These are phyloP conservation scores for Tolypeutes matacus DNA, from an alignment of 2,797 vertebrate species.

Conservation along the genomic window DNA sequence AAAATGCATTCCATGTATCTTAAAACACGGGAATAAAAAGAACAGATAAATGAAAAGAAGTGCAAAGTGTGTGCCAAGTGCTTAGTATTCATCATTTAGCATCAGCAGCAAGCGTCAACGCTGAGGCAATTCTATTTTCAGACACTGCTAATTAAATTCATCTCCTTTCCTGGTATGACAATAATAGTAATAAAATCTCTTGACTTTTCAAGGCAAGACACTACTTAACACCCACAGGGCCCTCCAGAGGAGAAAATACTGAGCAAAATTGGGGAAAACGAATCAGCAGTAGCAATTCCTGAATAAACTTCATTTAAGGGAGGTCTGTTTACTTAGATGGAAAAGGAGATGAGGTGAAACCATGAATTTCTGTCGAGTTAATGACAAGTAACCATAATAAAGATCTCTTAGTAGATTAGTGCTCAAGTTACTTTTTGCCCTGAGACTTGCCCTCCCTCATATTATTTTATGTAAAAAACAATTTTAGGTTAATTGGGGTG, in stretches of 20 bases:
- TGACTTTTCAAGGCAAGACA: conserved; percentile 83
- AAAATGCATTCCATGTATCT: conserved; percentile 55
- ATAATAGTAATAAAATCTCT: conserved; percentile 83
- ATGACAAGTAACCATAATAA: conserved; percentile 51
- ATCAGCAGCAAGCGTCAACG: conserved; percentile 64
- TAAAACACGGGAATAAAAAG: conserved; percentile 46
- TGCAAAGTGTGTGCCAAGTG: conserved; percentile 68
- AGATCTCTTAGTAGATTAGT: neutral
- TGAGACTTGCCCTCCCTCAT: neutral
- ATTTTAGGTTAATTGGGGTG: conserved; percentile 36
- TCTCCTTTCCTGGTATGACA: conserved; percentile 82
- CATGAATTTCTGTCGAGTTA: neutral
- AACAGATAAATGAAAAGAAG: conserved; percentile 69
- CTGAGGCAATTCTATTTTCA: conserved; percentile 81
- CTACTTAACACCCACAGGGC: conserved; percentile 72
- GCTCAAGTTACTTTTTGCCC: neutral
- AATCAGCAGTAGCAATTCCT: conserved; percentile 13
- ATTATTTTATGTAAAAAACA: conserved; percentile 55
- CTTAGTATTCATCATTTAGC: conserved; percentile 76
- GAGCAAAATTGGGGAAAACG: conserved; percentile 45
- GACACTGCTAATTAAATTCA: conserved; percentile 85
- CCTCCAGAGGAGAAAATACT: conserved; percentile 53
- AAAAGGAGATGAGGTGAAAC: conserved; percentile 18
- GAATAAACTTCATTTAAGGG: neutral
- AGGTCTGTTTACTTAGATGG: neutral